Base-by-base conservation (phyloP, 2,888 invertebrate genomes). In the Nephrotoma appendiculata region DNA sequence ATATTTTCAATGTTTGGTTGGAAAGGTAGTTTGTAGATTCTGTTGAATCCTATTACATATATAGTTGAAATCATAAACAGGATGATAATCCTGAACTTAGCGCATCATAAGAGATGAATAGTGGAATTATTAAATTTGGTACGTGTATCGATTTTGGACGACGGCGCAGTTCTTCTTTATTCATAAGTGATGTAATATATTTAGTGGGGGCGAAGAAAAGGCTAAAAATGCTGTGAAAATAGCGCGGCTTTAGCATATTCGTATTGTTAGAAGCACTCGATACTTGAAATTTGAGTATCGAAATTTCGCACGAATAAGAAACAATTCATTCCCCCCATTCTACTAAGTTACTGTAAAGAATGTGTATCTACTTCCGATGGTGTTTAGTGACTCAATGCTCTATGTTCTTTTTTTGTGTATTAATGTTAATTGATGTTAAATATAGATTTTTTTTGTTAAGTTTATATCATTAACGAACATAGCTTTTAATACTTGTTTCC, bases 251-350 rank as follows among this genome's bases (percentile, higher is more conserved):
- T 91, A 88, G 87, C 95, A 96, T 71, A 95, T 99, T 88, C 99
- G 99, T 91, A 93, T 97, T 88, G 97, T 99, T 5, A 99, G 99
- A 96, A 97, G 95, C 96, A 96, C 91, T 99, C 99, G 0, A 96
- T 99, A 89, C 92, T 97, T 89, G 98, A 99, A 90, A 97, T 87
- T 92, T 94, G 88, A 89, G 90, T 93, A 5, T 93, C 93, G 85
- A 95, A 98, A 89, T 94, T 88, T 94, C 96, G 0, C 99, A 99
- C 91, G 94, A 99, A 93, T n/a, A n/a, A n/a, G n/a, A n/a, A n/a
- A n/a, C n/a, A 98, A 99, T 89, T 94, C 94, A 85, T 99, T 99
- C 92, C 99, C 99, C 0, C 99, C 99, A 91, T 98, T 99, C 0
- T 99, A 98, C 93, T 99, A 99, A 91, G 94, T 99, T 86, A 96